These are phyloP conservation scores for Butorides virescens DNA, from an alignment of 2,113 vertebrate genomes.

Conservation along the genomic window DNA sequence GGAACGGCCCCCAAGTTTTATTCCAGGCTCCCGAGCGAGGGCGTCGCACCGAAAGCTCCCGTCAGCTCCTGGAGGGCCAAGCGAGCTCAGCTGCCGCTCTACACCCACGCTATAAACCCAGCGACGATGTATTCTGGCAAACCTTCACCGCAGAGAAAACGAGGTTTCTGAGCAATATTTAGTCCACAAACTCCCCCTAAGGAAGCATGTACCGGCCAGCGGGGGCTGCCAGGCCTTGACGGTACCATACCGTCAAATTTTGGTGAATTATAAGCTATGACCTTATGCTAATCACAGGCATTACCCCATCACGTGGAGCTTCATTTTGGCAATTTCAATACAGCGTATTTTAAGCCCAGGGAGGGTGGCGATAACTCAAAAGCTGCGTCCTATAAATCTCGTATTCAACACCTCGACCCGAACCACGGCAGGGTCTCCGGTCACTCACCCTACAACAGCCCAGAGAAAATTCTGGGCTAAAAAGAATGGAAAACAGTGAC, in stretches of 20 bases:
- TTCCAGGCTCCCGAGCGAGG: background rate
- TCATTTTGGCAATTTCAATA: background rate
- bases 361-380: background rate
- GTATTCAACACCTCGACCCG: background rate
- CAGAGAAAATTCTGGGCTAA: background rate
- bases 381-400: background rate
- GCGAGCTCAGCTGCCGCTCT: background rate
- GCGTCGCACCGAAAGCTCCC: fast-evolving
- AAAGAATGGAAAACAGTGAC: background rate
- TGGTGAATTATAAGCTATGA: fast-evolving
- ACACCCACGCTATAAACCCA: background rate
- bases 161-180: background rate
- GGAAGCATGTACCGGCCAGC: background rate
- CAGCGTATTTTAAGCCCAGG: background rate
- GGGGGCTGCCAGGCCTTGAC: background rate
- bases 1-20: background rate
- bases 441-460: background rate
- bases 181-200: fast-evolving
- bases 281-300: background rate
- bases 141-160: fast-evolving
- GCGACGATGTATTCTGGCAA: fast-evolving
- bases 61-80: fast-evolving
- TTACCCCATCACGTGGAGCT: fast-evolving
- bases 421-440: background rate
- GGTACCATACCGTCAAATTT: fast-evolving